Evolutionary conservation across 1,140 invertebrate species (phyloP).

Genomic region (Diorhabda elongata): DNA sequence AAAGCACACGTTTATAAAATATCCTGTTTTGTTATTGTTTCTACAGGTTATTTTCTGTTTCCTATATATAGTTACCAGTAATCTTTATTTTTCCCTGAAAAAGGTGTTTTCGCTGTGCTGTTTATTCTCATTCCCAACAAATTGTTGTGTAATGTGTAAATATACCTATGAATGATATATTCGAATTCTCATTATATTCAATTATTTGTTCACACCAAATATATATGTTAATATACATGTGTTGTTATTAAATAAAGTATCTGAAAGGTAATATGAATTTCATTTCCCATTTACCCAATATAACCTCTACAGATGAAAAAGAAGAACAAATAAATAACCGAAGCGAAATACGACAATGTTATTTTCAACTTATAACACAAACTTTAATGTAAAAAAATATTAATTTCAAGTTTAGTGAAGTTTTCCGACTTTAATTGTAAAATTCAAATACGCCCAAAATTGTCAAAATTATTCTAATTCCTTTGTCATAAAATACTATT

Average conservation of each 20-base stretch:
- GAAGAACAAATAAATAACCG: not conserved
- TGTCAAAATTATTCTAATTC: no score
- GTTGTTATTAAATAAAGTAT: constrained; percentile 42
- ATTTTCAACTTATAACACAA: no score
- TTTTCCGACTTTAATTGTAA: no score
- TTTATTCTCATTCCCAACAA: constrained; percentile 28
- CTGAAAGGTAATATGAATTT: constrained; percentile 9
- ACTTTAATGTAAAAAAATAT: no score
- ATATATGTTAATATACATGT: constrained; percentile 47
- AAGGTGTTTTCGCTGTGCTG: constrained; percentile 34
- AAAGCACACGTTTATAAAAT: constrained; percentile 18
- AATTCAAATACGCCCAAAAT: no score
- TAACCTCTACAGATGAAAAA: not conserved
- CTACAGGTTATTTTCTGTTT: constrained; percentile 20
- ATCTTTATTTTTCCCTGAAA: constrained; percentile 12
- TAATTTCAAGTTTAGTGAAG: no score
- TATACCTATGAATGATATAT: constrained; percentile 33
- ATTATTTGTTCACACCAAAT: constrained; percentile 46
- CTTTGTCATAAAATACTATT: no score
- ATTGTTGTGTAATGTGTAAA: constrained; percentile 44
- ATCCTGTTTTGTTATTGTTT: constrained; percentile 18
- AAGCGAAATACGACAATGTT: not conserved
- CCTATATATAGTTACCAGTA: constrained; percentile 2
- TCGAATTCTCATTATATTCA: constrained; percentile 37
- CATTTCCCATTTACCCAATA: not conserved